Base-by-base conservation (phyloP, 2,888 invertebrate genomes). In the Mesorhabditis spiculigera region DNA sequence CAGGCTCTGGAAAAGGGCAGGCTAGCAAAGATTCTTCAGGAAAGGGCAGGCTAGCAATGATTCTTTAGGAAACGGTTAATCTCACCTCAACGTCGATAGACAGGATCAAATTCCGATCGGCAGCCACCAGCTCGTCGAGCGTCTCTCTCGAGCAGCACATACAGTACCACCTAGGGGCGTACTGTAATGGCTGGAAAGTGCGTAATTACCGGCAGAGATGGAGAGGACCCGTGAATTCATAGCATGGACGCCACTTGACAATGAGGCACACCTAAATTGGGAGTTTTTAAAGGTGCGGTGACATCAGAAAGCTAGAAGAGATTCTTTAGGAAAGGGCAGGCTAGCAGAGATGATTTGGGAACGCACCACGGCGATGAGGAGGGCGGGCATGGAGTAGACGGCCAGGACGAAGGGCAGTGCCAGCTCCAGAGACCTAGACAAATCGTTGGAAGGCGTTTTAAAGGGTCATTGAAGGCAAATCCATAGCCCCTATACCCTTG, bases 51-150 rank as follows among this genome's bases (percentile, higher is more conserved):
- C 28, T 28, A 28, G 28, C 28, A 28, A 28, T 28, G 28, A 28
- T 28, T 28, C 28, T 28, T 28, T 28, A 28, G 28, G 28, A 28
- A 28, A 28, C 28, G 28, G 28, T 28, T 28, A 28, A 28, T 28
- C n/a, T 50, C n/a, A 50, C 58, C 58, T 50, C 58, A 50, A 50
- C 58, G n/a, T 50, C 58, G n/a, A 50, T 50, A 50, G 58, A 10
- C 58, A 50, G n/a, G n/a, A 50, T 50, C 8, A 50, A n/a, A 50
- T 50, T 10, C n/a, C 58, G 58, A 50, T 50, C 58, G n/a, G 8
- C n/a, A 13, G 58, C 58, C 8, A n/a, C n/a, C 58, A 50, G n/a
- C n/a, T 50, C 58, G n/a, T 50, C 58, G n/a, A 50, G 58, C 8
- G 58, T 50, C n/a, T 50, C 58, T n/a, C 58, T 50, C n/a, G 58